These are phyloP conservation scores for Nymphalis urticae DNA, from an alignment of 2,888 invertebrate genomes.

Conservation along the genomic window DNA sequence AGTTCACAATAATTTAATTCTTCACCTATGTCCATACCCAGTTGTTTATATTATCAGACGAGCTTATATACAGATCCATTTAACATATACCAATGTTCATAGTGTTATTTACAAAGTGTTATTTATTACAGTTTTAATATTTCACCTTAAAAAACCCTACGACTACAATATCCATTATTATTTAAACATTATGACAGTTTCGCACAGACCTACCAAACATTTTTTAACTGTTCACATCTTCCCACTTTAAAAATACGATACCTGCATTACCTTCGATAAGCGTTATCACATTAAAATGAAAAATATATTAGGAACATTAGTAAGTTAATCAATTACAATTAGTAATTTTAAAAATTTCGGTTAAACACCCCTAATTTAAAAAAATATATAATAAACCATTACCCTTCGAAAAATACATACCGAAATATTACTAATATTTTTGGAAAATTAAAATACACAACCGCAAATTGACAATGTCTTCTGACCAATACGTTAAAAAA, in stretches of 20 bases:
- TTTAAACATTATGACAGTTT: background rate
- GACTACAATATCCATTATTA: background rate
- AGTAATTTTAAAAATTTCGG: conserved; percentile 20
- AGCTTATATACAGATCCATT: conserved; percentile 27
- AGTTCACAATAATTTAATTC: too few species aligned
- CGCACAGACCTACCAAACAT: background rate
- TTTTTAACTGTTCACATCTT: background rate
- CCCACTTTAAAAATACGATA: conserved; percentile 13
- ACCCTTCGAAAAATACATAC: conserved; percentile 19
- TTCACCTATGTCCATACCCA: background rate
- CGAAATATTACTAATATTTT: conserved; percentile 17
- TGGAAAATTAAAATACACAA: conserved; percentile 28
- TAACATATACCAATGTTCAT: conserved; percentile 16
- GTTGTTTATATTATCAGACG: conserved; percentile 31
- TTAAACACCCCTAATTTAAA: background rate
- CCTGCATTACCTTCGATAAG: background rate
- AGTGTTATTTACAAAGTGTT: conserved; percentile 29
- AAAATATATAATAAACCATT: conserved; percentile 21
- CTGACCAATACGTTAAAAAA: conserved; percentile 23
- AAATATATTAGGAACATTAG: conserved; percentile 32
- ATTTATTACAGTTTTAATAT: background rate
- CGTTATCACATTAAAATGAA: conserved; percentile 14
- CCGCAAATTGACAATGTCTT: conserved; percentile 33
- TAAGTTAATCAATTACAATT: conserved; percentile 19
- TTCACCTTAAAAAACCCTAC: background rate